Base-by-base conservation (phyloP, 2,113 vertebrate genomes). In the Corythoichthys haematopterus region DNA sequence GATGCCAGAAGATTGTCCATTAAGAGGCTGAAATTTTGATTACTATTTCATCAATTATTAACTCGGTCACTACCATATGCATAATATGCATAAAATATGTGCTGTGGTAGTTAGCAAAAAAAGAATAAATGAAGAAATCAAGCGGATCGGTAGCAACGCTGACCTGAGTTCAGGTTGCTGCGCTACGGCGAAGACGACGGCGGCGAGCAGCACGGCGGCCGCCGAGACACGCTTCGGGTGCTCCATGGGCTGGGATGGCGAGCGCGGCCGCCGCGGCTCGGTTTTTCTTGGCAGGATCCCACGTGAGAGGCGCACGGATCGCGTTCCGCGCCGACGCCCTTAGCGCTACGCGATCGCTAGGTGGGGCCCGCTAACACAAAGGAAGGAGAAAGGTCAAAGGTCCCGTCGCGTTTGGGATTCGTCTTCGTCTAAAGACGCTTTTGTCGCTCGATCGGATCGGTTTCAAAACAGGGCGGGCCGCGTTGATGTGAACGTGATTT, bases 201-300 rank as follows among this genome's bases (percentile, higher is more conserved):
- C 47, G 9, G 76, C 10, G 0, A 82, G 0, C 73, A 85, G 60
- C 47, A 65, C 56, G 20, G 80, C 51, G 36, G 89, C 72, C 69
- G 79, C 36, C 55, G 66, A 63, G 48, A 86, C 13, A 15, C 14
- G 2, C 47, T 50, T 15, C 4, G 14, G 65, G 65, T 2, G 53
- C 68, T 79, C 83, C 90, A 91, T 91, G 38, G 65, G 66, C 10
- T 13, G 51, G 33, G 14, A 57, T 14, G 55, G 35, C 13, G 55
- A 6, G 12, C 12, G 33, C 12, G 6, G 55, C 33, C 13, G 28
- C 55, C 2, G 28, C 20, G n/a, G 15, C 37, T 2, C 65, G 1
- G 0, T 36, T 50, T 3, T 37, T 12, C 60, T 74, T 74, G 38
- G 64, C 74, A 75, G 61, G 43, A 4, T 33, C 37, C 60, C 57